A percentile compares a stretch with the other conserved stretches of the same genome.
phyloP scores from a whole-genome alignment of 2,113 vertebrate genomes.

The Pterocles orientalis region DNA sequence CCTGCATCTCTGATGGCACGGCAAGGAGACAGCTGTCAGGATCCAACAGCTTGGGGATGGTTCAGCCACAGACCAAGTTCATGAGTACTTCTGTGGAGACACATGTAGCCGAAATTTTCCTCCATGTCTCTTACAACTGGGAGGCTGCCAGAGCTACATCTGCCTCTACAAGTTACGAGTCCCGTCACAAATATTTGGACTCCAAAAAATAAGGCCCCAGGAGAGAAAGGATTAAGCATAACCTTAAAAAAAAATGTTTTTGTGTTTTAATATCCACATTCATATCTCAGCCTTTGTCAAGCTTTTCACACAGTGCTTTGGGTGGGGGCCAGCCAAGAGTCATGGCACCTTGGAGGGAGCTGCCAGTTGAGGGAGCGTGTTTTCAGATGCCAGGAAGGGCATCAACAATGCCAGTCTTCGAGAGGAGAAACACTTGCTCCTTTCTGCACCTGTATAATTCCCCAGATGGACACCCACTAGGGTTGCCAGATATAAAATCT shows the following conservation, averaged over 20 bases:
- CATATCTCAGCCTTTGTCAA: background rate
- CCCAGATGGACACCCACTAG: background rate
- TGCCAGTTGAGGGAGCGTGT: background rate
- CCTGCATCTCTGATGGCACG: background rate
- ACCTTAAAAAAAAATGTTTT: background rate
- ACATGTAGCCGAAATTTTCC: background rate
- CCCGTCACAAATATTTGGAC: background rate
- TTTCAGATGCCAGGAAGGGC: background rate
- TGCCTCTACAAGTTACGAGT: background rate
- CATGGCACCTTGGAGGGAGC: background rate
- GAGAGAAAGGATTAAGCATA: conserved; percentile 1
- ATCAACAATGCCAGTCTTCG: background rate
- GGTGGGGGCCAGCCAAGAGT: background rate
- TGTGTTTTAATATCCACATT: background rate
- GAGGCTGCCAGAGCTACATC: conserved; percentile 32
- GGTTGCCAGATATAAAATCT: background rate
- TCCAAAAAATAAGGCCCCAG: background rate
- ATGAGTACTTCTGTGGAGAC: background rate
- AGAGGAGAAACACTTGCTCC: background rate
- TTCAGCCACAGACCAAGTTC: background rate
- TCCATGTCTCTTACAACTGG: background rate
- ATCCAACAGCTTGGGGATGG: background rate
- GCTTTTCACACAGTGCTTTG: background rate
- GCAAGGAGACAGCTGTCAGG: background rate
- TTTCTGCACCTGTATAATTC: conserved; percentile 29